A percentile compares a stretch with the other conserved stretches of the same genome.
phyloP scores from a whole-genome alignment of 1,140 invertebrate genomes.

The Trissolcus basalis region DNA sequence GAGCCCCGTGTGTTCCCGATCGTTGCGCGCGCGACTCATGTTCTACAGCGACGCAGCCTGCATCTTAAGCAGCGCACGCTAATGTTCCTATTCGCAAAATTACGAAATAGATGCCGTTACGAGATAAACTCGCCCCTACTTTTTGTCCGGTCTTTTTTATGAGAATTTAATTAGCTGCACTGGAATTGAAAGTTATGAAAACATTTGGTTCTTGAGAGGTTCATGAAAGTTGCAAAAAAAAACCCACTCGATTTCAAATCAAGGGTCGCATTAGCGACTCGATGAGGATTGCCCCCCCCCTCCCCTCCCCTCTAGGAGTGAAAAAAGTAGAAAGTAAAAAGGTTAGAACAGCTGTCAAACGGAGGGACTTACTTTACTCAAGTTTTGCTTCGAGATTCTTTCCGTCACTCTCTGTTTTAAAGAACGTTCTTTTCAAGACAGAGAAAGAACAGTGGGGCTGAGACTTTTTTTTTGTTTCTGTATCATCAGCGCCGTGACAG shows the following conservation, averaged over 20 bases:
- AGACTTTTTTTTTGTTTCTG: too few species aligned
- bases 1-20: conserved; percentile 34
- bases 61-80: conserved; percentile 53
- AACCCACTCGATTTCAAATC: not conserved
- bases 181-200: conserved; percentile 42
- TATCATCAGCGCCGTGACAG: too few species aligned
- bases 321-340: too few species aligned
- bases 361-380: too few species aligned
- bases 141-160: conserved; percentile 35
- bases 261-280: too few species aligned
- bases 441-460: too few species aligned
- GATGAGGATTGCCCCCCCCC: too few species aligned
- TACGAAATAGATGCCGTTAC: conserved; percentile 47
- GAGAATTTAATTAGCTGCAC: conserved; percentile 37
- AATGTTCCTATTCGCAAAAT: conserved; percentile 43
- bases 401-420: too few species aligned
- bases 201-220: conserved; percentile 11
- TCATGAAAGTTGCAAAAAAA: not conserved
- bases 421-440: too few species aligned
- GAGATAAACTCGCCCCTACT: conserved; percentile 35
- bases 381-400: too few species aligned
- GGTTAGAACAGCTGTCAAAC: too few species aligned
- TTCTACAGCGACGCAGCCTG: conserved; percentile 55
- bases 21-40: conserved; percentile 46
- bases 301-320: too few species aligned